phyloP scores from a whole-genome alignment of 30 jellyfish, hydroid and myxozoan genomes.

The Aurelia sp. region DNA sequence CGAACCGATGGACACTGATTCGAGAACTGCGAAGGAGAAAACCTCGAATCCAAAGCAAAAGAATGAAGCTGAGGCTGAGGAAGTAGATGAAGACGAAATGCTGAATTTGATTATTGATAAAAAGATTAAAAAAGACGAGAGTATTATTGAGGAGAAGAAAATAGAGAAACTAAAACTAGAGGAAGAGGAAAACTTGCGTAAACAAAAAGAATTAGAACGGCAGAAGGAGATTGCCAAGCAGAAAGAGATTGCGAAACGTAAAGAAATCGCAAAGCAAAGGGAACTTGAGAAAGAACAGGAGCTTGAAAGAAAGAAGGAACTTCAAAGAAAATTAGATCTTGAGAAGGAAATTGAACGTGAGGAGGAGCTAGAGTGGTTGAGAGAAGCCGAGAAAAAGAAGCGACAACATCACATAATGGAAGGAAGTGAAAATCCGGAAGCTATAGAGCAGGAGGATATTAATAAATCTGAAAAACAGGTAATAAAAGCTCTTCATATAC shows the following conservation, averaged over 20 bases:
- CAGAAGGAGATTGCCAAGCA: background rate
- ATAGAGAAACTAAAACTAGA: constrained; percentile 11
- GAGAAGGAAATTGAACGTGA: constrained; percentile 20
- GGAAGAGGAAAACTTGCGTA: constrained; percentile 10
- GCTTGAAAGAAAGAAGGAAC: background rate
- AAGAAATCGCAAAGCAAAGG: background rate
- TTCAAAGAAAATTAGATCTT: background rate
- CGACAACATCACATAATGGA: background rate
- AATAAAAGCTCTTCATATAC: too few relatives aligned
- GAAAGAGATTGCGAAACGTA: background rate
- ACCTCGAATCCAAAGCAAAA: background rate
- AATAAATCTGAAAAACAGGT: too few relatives aligned
- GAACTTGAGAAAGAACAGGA: constrained; percentile 9
- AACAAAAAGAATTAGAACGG: constrained; percentile 36
- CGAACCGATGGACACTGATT: constrained; percentile 7
- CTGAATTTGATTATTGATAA: constrained; percentile 80
- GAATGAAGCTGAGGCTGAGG: constrained; percentile 32
- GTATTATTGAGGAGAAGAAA: constrained; percentile 38
- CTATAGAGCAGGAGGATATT: background rate
- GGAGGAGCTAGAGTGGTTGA: background rate
- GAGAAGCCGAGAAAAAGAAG: constrained; percentile 1
- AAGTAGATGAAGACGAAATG: constrained; percentile 93
- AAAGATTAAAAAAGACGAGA: constrained; percentile 42
- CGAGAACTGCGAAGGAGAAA: constrained; percentile 4
- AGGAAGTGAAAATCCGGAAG: background rate